Conservation (phyloP, 2,888 invertebrate species). For the Sinhomidia bicolor region DNA sequence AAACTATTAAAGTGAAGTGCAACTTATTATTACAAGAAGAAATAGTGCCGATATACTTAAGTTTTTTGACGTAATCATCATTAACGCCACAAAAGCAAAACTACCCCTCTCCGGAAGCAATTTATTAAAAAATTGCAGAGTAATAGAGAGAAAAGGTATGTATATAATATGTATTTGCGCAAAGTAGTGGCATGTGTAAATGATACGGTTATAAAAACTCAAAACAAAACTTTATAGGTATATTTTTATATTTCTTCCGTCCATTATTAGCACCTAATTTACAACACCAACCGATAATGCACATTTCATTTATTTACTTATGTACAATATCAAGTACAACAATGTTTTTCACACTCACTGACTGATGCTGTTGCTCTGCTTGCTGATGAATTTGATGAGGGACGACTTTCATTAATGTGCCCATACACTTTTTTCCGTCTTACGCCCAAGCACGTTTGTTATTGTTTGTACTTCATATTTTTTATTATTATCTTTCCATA, state of each 20-base stretch:
- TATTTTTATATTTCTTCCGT: background rate
- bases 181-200: background rate
- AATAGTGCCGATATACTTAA: background rate
- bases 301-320: background rate
- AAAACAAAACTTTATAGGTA: background rate
- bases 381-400: conserved; percentile 35
- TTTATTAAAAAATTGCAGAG: background rate
- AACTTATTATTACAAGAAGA: background rate
- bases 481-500: conserved; percentile 27
- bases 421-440: conserved; percentile 1
- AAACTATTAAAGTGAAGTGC: background rate
- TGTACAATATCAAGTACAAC: background rate
- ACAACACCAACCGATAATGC: background rate
- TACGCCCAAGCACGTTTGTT: conserved; percentile 23
- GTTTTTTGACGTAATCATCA: background rate
- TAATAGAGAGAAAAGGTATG: background rate
- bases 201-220: background rate
- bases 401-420: conserved; percentile 29
- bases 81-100: background rate
- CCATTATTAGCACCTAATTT: conserved; percentile 9
- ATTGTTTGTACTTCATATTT: conserved; percentile 14
- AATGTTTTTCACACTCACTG: conserved; percentile 18
- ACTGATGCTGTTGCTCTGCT: no score
- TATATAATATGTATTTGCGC: background rate
- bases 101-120: background rate